phyloP scores from a whole-genome alignment of 2,113 vertebrate species.

The Ptyas mucosa region DNA sequence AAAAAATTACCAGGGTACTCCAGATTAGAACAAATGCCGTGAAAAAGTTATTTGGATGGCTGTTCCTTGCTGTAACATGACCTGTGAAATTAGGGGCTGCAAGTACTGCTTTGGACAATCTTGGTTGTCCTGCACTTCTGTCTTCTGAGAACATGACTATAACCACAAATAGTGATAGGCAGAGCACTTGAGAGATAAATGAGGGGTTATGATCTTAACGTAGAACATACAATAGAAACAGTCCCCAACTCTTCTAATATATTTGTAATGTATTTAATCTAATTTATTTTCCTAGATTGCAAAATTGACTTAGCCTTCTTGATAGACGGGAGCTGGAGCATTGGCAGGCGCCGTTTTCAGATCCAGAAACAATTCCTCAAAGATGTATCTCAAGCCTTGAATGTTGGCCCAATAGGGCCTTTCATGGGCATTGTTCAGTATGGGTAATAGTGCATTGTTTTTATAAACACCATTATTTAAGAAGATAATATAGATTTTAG shows the following conservation, averaged over 20 bases:
- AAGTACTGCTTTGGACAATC: neutral
- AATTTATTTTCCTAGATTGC: slow-evolving; percentile 75
- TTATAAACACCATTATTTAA: neutral
- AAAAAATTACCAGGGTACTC: neutral
- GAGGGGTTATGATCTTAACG: neutral
- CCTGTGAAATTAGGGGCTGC: neutral
- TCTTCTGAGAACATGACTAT: neutral
- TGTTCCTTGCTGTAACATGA: neutral
- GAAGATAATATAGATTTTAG: neutral
- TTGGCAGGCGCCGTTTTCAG: slow-evolving; percentile 90
- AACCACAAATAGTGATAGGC: neutral
- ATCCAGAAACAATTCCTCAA: slow-evolving; percentile 92
- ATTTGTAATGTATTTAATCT: neutral
- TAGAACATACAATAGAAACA: neutral
- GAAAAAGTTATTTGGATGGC: neutral
- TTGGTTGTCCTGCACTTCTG: neutral
- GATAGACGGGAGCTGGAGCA: slow-evolving; percentile 93
- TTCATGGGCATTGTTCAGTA: slow-evolving; percentile 96
- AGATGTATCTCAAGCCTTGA: slow-evolving; percentile 81
- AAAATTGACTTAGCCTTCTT: slow-evolving; percentile 90
- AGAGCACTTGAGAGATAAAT: neutral
- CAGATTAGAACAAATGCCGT: neutral
- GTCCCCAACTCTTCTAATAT: neutral
- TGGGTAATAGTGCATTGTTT: slow-evolving; percentile 72
- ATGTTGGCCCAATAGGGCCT: slow-evolving; percentile 80